Evolutionary conservation across 2,888 invertebrate genomes (phyloP).

Genomic region (Brenthis hecate): DNA sequence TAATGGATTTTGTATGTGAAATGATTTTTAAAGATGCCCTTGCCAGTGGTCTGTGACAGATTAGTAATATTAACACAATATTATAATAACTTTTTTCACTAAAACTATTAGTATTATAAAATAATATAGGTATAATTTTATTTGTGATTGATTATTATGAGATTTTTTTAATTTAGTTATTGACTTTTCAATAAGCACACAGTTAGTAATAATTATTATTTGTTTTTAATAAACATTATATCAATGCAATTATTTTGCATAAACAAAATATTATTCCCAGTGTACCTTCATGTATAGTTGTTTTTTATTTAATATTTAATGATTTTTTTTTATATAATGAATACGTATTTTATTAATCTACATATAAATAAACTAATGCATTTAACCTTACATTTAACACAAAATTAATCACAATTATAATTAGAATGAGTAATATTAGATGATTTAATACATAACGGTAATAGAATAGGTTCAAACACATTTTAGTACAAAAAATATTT

Average conservation of each 20-base stretch:
- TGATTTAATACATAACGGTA: constrained; percentile 2
- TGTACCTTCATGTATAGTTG: constrained; percentile 12
- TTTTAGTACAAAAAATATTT: constrained; percentile 27
- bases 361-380: constrained; percentile 11
- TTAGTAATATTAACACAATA: constrained; percentile 15
- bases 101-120: constrained; percentile 8
- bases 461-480: constrained; percentile 18
- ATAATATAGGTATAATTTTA: constrained; percentile 19
- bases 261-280: constrained; percentile 12
- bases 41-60: constrained; percentile 37
- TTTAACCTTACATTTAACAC: constrained; percentile 20
- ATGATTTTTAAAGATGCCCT: constrained; percentile 22
- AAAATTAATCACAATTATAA: constrained; percentile 16
- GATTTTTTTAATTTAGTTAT: constrained; percentile 25
- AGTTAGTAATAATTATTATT: constrained; percentile 2
- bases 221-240: not conserved
- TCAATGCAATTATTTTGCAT: not conserved
- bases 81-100: not conserved
- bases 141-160: constrained; percentile 31
- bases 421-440: not conserved
- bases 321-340: not conserved
- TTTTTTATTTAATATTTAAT: not conserved
- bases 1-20: constrained; percentile 20
- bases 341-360: not conserved
- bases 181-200: not conserved